Evolutionary conservation across 2,888 invertebrate species (phyloP), one percentile per base, ranked within the genome.

Genomic region (Osmoderma eremita): DNA sequence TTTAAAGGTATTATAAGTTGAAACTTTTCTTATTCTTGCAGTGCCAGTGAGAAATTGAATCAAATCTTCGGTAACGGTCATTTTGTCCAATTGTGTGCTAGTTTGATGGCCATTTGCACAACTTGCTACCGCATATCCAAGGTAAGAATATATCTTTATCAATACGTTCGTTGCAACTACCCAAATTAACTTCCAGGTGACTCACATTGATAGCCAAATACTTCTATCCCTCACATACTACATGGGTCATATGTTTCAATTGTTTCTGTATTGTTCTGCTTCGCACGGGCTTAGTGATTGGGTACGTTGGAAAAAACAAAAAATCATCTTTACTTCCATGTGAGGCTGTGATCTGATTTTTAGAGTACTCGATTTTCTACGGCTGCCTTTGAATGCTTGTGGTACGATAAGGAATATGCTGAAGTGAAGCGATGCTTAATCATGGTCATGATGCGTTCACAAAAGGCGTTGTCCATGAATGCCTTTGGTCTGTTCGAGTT

Each of bases 241-340:
- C 65, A 10, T 73, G 12, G 71, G 70, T 1, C 71, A 73, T 54
- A 41, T 71, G 1, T 38, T 67, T 12, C 71, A 73, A 61, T 64
- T 73, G 20, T 73, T 73, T 36, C 30, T 70, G 3, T 65, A 68
- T 22, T 73, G 73, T 38, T 69, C 70, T 0, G 68, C 70, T 18
- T 71, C 71, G 12, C 66, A 69, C 30, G n/a, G 71, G 63, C 63
- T 72, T 13, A 53, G 69, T 2, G 48, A 71, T 64, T 68, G 63
- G 67, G 71, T 69, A 56, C 42, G 10, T 15, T 15, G 12, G 2
- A 36, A 36, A 36, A 36, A 15, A 13, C 12, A 13, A 17, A 18
- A 1, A 48, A 48, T 17, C 8, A 48, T 48, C 10, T 39, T 22
- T 24, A 8, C 24, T 8, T 13, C 5, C 12, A 45, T 13, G 22